Base-by-base conservation (phyloP, 2,888 invertebrate species). In the Podotricha telesiphe region DNA sequence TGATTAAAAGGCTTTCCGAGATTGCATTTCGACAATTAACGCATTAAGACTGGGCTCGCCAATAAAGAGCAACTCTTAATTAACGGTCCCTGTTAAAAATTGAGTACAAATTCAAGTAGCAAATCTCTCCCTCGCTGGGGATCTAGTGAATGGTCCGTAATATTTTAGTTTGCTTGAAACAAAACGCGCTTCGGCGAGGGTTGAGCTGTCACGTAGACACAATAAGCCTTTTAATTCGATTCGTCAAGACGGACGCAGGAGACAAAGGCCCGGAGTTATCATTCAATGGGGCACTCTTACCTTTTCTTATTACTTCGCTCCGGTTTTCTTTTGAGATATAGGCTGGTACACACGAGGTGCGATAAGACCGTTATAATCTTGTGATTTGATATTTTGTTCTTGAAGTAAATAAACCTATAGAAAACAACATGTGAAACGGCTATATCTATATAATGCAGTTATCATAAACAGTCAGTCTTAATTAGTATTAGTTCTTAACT, bases 181-280 rank as follows among this genome's bases (percentile, higher is more conserved):
- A 93, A 92, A 93, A 91, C 85, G 79, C 79, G 81, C 80, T 80
- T 81, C 77, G 80, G 81, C 77, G 83, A 82, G 85, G 87, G 86
- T 85, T 79, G 74, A 80, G 84, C 90, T 89, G 92, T 91, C 93
- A 93, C 92, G 92, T 92, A 88, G 91, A 92, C 93, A 92, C 92
- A 92, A 91, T 93, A 92, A 93, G 92, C 93, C 92, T 92, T 93
- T 92, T 91, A 92, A 92, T 93, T 93, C 92, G 92, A 93, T 92
- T 91, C 93, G 90, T 92, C 93, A 90, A 87, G 92, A 89, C 89
- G 91, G 90, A 88, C 91, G 85, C 85, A 75, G 79, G 86, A 88
- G 91, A 93, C 92, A 93, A 92, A 92, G 90, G 87, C 82, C 81
- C 81, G 80, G 88, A 87, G 93, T 93, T 93, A 93, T 93, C 93